Conservation (phyloP, 2,797 vertebrate genomes). For the Siniperca obscura region DNA sequence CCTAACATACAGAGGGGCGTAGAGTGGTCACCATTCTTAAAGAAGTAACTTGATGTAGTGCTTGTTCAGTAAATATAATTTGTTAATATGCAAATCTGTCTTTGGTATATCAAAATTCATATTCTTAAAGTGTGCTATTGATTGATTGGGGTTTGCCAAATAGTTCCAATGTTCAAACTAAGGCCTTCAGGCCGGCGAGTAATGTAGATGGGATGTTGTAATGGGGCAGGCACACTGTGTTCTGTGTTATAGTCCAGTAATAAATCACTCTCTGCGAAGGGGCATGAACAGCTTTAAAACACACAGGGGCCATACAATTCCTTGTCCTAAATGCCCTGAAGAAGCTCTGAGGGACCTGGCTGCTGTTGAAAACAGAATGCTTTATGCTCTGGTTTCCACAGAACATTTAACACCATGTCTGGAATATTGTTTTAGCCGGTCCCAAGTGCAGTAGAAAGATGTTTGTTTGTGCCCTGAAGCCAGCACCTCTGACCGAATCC, state of each 20-base stretch:
- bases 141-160: conserved; percentile 50
- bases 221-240: conserved; percentile 63
- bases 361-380: conserved; percentile 72
- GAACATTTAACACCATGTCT: conserved; percentile 82
- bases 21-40: neutral
- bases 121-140: conserved; percentile 50
- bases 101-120: conserved; percentile 52
- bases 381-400: conserved; percentile 70
- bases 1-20: neutral
- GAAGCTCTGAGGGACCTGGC: conserved; percentile 72
- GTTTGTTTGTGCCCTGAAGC: conserved; percentile 63
- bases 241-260: conserved; percentile 67
- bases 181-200: conserved; percentile 44
- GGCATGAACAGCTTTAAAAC: conserved; percentile 74
- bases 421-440: conserved; percentile 80
- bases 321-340: conserved; percentile 56
- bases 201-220: conserved; percentile 67
- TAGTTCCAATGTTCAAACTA: conserved; percentile 64
- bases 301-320: conserved; percentile 62
- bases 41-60: conserved; percentile 19
- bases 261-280: conserved; percentile 75
- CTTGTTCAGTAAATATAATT: conserved; percentile 53
- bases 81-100: conserved; percentile 47
- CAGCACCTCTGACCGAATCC: conserved; percentile 44
- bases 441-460: conserved; percentile 63